phyloP scores from a whole-genome alignment of 2,113 vertebrate genomes.

The Corythaixoides concolor region DNA sequence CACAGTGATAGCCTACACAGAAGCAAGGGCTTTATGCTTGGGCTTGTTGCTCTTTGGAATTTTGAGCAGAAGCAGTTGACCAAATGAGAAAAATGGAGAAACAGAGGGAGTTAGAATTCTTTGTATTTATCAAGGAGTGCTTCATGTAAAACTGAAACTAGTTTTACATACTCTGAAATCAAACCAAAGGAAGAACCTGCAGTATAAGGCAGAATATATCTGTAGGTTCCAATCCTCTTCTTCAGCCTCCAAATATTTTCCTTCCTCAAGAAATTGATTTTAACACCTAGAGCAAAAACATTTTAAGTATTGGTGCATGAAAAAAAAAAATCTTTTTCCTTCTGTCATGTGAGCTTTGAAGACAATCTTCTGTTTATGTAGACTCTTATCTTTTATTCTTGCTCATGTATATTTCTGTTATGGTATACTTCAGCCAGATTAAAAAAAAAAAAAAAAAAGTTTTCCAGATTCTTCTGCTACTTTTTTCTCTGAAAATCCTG shows the following conservation, averaged over 20 bases:
- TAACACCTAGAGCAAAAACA: background rate
- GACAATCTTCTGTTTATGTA: background rate
- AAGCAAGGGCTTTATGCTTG: background rate
- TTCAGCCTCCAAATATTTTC: background rate
- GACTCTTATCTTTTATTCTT: background rate
- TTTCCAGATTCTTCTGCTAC: background rate
- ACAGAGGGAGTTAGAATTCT: background rate
- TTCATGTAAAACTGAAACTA: background rate
- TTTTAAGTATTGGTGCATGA: background rate
- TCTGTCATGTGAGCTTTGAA: background rate
- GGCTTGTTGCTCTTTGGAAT: background rate
- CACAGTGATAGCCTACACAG: background rate
- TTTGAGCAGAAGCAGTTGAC: background rate
- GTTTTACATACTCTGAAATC: background rate
- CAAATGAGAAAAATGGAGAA: background rate
- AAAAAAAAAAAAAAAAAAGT: background rate
- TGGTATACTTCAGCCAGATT: background rate
- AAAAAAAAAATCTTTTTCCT: background rate
- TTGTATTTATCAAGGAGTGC: background rate
- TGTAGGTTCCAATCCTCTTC: background rate
- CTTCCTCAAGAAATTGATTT: background rate
- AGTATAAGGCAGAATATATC: background rate
- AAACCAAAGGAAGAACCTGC: background rate
- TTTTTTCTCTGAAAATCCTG: background rate
- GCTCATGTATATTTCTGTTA: background rate